Evolutionary conservation across 2,797 vertebrate genomes (phyloP), one percentile per base, ranked within the genome.

Genomic region (Rhabdophis nuchalis): DNA sequence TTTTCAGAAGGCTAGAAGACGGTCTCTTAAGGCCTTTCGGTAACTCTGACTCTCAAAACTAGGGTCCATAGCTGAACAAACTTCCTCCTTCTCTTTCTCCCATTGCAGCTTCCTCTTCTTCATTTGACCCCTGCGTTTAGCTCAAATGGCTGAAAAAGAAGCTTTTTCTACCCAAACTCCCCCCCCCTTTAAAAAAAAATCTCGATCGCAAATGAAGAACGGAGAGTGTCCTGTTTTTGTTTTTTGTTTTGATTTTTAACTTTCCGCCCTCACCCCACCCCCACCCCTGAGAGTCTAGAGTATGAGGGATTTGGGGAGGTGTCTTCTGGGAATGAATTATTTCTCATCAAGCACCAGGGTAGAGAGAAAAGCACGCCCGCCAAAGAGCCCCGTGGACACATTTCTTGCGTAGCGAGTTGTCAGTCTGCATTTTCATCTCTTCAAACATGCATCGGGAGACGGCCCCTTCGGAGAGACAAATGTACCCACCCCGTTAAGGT

Each of bases 291-390:
- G 3, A 91, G 41, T 46, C 86, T n/a, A 58, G 64, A 87, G 4
- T 56, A 56, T 14, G 41, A 29, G 27, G 53, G 92, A 12, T 77
- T 93, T 88, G 50, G 77, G 93, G 77, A 57, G 0, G 53, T 89
- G 18, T 12, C 7, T 89, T 58, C 1, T 5, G 60, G 41, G 54
- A 41, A 46, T 25, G 53, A 93, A 85, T 27, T 32, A 32, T 14
- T 89, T 41, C 85, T 20, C 10, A 32, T 91, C 57, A n/a, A n/a
- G 10, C 0, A 0, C 56, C 13, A 58, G 86, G 64, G 50, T 0
- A 91, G 89, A 92, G 91, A 87, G 64, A n/a, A 87, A 72, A 87
- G 53, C 29, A 77, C 46, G 36, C 36, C 52, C 60, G 11, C 7
- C 29, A 87, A 93, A 60, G 8, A 90, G 53, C 1, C 8, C n/a